Evolutionary conservation across 2,797 vertebrate genomes (phyloP), one percentile per base, ranked within the genome.

Genomic region (Pseudomugil tenellus): DNA sequence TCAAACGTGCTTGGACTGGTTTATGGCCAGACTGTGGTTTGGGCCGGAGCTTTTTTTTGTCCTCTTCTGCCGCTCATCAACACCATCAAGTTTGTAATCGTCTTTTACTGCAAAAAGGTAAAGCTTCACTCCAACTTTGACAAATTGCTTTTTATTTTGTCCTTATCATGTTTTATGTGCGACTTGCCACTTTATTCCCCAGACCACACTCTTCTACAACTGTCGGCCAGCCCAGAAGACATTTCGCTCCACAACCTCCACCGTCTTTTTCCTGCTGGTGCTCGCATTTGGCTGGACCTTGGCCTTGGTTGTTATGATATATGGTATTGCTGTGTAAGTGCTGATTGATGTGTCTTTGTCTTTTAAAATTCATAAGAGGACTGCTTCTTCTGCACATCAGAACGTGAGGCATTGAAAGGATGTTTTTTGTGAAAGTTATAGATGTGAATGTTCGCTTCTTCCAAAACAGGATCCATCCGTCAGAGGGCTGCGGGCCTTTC

Each of bases 81-180:
- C 89, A 92, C 93, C 9, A 10, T 92, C 73, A 97, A 97, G 84
- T 95, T 96, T 61, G 25, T 96, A 74, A 84, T 95, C 63, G 67
- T 97, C 74, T 98, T 97, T 82, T 96, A 95, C 84, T 89, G 92
- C 89, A 96, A 95, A 84, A 96, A 92, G 96, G 96, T 97, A 39
- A 79, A 49, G n/a, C 59, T 55, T 34, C 32, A 10, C 0, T 31
- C 19, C 46, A 16, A 23, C 52, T 48, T 34, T 31, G 16, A 37
- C 32, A 43, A 25, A 0, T 1, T 35, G 1, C 5, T 41, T 25
- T 79, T n/a, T n/a, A 48, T 63, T 76, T 55, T 34, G 0, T 31
- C 43, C 11, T 28, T 52, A 61, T 23, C 10, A 19, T 34, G 8
- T 37, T 48, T 57, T 54, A 9, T 58, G 19, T 57, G 17, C 13